Base-by-base conservation (phyloP, 2,113 vertebrate genomes). In the Piliocolobus tephrosceles region DNA sequence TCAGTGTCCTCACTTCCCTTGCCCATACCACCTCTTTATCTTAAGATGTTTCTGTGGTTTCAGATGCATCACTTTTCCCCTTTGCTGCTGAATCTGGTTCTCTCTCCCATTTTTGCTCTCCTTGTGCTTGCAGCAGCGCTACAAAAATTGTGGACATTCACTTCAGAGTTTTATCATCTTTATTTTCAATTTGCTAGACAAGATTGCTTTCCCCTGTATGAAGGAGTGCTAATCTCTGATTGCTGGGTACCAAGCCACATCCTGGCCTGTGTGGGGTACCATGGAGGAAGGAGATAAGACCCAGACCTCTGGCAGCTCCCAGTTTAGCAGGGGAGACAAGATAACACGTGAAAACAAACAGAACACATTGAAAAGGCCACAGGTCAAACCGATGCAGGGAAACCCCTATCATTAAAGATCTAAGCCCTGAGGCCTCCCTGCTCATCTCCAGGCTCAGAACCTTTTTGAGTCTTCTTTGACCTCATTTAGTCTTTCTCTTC, bases 141-240 rank as follows among this genome's bases (percentile, higher is more conserved):
- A 47, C 58, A 57, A 30, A 83, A 78, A 79, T 23, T 12, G 5
- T 10, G 61, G 83, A 66, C 68, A 30, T 75, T 72, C 1, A 1
- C 73, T 91, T 94, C 64, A 61, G 73, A 40, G 76, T 96, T 83
- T 50, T 82, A 89, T 75, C 6, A 40, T 68, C 47, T 97, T 97
- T 95, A 92, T 97, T 98, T 95, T 57, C 75, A 58, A 35, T 83
- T 86, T 94, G 27, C 57, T 61, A 52, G 32, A 38, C 35, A 40
- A 82, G 52, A n/a, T 22, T 47, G 82, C n/a, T 72, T 80, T 80
- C 27, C 47, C 82, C 43, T 52, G 32, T 25, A 50, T 35, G 75
- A 16, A 18, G 27, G 40, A 70, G 40, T 47, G 32, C 45, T 27
- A 43, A 35, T 10, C 18, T 83, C 86, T 27, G 43, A 30, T 58